Percentiles rank a stretch among this genome's conserved stretches.
phyloP scores from a whole-genome alignment of 2,797 vertebrate genomes.

The Oreochromis mossambicus region DNA sequence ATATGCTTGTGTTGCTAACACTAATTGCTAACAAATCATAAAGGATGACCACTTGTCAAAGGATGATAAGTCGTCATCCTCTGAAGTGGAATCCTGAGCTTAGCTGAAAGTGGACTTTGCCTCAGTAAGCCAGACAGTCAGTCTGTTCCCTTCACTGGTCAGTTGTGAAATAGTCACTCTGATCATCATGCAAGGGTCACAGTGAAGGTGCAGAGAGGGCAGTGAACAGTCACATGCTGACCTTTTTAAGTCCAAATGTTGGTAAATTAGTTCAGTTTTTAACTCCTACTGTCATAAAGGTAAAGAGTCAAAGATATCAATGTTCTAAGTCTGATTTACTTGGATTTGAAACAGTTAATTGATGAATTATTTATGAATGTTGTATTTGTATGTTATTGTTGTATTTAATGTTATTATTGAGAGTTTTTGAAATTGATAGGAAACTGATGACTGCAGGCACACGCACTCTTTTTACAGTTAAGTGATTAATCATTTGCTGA shows the following conservation, averaged over 20 bases:
- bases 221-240: neutral
- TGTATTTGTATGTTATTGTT: neutral
- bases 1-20: neutral
- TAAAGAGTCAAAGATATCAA: neutral
- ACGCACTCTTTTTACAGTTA: neutral
- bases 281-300: neutral
- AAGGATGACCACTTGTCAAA: no score
- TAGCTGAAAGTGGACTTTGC: constrained; percentile 33
- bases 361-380: neutral
- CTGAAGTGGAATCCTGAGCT: neutral
- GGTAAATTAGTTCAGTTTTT: neutral
- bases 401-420: neutral
- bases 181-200: neutral
- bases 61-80: neutral
- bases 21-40: neutral
- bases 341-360: neutral
- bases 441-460: neutral
- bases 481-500: neutral
- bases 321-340: neutral
- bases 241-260: neutral
- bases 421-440: neutral
- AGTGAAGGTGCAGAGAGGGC: neutral
- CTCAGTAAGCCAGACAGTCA: neutral
- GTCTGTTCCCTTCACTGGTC: neutral
- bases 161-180: constrained; percentile 37